Base-by-base conservation (phyloP, 2,797 vertebrate genomes). In the Acipenser oxyrinchus region DNA sequence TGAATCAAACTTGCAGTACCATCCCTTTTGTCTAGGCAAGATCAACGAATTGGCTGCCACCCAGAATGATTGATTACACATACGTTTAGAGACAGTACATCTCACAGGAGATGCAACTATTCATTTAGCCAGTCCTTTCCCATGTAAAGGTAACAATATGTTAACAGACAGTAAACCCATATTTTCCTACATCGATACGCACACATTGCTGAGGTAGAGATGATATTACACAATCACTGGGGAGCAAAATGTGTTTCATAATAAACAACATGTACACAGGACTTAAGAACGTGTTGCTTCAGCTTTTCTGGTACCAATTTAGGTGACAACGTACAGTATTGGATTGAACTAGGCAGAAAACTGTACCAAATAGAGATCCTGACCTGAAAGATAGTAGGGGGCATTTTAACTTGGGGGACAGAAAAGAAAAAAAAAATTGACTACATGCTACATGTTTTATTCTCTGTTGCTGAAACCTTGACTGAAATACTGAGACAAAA, bases 321-420 rank as follows among this genome's bases (percentile, higher is more conserved):
- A 15, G 4, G 23, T 4, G 2, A 58, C 6, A 6, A n/a, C 6
- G 55, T 18, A 18, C 13, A n/a, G 11, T 57, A 57, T 57, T 57
- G 55, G 55, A 57, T 7, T 57, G 55, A 57, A 57, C 55, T 57
- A n/a, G 55, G 6, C 6, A 11, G 55, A 13, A 58, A 58, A n/a
- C 12, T 12, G 13, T 12, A 58, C 67, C n/a, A 69, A 65, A 71
- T 68, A 57, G 66, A 52, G 51, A 53, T 66, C 58, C 51, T 73
- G 53, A 66, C 61, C 48, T 63, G 51, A 64, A 70, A 48, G 64
- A 60, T 37, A 66, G 53, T 67, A 60, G 37, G 37, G n/a, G 37
- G 55, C 62, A 8, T 63, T 59, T 57, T 58, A 62, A 69, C 52
- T 48, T 10, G n/a, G 23, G 48, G 58, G 51, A 48, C 18, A 53